A percentile compares a stretch with the other conserved stretches of the same genome.
These are phyloP conservation scores for Nemapogon koenigi DNA, from an alignment of 2,888 invertebrate genomes.

Conservation along the genomic window DNA sequence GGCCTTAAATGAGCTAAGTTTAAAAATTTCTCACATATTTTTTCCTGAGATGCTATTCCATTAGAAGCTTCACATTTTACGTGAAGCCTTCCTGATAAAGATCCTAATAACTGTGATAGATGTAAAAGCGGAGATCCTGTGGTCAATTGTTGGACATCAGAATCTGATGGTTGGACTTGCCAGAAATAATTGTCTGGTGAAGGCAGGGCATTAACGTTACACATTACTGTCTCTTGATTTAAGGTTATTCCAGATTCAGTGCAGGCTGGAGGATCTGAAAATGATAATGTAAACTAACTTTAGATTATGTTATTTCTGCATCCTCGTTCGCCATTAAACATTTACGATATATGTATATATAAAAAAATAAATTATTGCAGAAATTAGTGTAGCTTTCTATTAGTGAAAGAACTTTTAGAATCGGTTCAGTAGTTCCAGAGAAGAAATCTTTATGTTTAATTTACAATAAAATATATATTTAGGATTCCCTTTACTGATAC, in stretches of 20 bases:
- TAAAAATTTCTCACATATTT: slow-evolving; percentile 36
- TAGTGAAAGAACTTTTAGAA: no score
- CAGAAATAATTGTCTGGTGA: slow-evolving; percentile 48
- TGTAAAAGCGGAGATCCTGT: slow-evolving; percentile 44
- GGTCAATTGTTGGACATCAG: slow-evolving; percentile 43
- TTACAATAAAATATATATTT: no score
- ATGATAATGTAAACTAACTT: neutral
- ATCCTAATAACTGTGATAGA: slow-evolving; percentile 40
- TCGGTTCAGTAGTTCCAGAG: no score
- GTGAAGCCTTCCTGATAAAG: slow-evolving; percentile 24
- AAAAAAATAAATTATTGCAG: no score
- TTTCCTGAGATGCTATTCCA: slow-evolving; percentile 44
- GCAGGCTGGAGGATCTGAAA: slow-evolving; percentile 52
- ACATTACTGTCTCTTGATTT: slow-evolving; percentile 40
- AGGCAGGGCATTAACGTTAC: slow-evolving; percentile 42
- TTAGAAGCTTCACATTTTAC: slow-evolving; percentile 49
- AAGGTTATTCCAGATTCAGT: slow-evolving; percentile 36
- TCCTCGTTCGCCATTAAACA: no score
- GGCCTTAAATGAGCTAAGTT: slow-evolving; percentile 46
- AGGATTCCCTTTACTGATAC: no score
- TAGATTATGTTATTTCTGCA: no score
- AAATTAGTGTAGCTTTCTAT: no score
- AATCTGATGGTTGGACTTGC: slow-evolving; percentile 42
- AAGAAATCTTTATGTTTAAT: no score
- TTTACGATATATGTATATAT: no score